Evolutionary conservation across 2,113 vertebrate species (phyloP), one percentile per base, ranked within the genome.

Genomic region (Capricornis sumatraensis): DNA sequence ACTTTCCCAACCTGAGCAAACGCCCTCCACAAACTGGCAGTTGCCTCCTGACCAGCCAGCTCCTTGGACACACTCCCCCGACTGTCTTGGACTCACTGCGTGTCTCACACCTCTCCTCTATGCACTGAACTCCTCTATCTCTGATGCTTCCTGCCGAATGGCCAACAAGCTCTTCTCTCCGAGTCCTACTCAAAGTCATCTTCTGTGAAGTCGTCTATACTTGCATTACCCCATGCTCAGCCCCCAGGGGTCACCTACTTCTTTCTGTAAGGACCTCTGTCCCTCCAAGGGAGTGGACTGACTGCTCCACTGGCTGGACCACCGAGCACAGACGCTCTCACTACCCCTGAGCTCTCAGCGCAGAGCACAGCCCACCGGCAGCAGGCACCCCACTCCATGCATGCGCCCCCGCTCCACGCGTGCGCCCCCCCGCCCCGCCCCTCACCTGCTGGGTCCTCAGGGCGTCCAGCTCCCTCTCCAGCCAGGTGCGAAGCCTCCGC

Each of bases 371-470:
- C 16, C 62, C 2, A 2, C 64, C 6, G 23, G 4, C 7, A 11
- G 57, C 13, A 40, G 11, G 47, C 33, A 0, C n/a, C 4, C 27
- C 11, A 27, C 47, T 67, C 1, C 25, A 1, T 2, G 2, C 27
- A 28, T 2, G 7, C 0, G 1, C 45, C 45, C 8, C 27, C 7
- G 28, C 53, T 45, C 5, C 28, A 1, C 2, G 3, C 60, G 16
- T 7, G 4, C 0, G 2, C 14, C 13, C 47, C 50, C 74, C 0
- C 0, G 3, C 2, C 8, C 7, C 2, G 1, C 0, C 28, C 9
- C 98, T 98, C 93, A 99, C 99, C 99, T 99, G 99, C 98, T 99
- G 99, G 82, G 99, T 98, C 86, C 99, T 98, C 97, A 99, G 97
- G 0, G 99, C 99, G 52, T 99, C 99, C 98, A 99, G 98, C 98